Conservation (phyloP, 2,113 vertebrate genomes). For the Oreamnos americanus region DNA sequence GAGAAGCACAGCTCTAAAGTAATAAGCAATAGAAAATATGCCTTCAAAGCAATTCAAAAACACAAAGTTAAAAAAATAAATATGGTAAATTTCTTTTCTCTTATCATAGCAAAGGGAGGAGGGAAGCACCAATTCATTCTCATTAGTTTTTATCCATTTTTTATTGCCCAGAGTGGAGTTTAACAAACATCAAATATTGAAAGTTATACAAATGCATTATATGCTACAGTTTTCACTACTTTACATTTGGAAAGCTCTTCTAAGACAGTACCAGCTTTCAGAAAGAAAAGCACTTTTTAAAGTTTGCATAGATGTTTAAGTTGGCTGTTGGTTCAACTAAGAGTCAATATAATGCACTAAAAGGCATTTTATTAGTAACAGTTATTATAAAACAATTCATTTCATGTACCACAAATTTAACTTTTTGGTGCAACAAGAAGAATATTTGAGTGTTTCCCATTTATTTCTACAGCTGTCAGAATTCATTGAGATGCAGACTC, state of each 20-base stretch:
- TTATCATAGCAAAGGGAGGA: background rate
- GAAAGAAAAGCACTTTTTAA: conserved; percentile 54
- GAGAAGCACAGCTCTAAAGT: conserved; percentile 33
- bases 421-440: conserved; percentile 3
- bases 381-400: conserved; percentile 33
- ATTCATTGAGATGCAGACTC: conserved; percentile 19
- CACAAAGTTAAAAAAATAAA: background rate
- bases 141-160: conserved; percentile 38
- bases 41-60: conserved; percentile 32
- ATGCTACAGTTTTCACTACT: conserved; percentile 17
- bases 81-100: background rate
- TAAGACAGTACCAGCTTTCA: conserved; percentile 29
- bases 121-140: background rate
- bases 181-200: background rate
- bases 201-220: conserved; percentile 17
- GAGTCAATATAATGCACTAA: conserved; percentile 41
- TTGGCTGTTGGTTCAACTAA: conserved; percentile 74
- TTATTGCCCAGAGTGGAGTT: background rate
- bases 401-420: conserved; percentile 26
- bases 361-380: conserved; percentile 52
- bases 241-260: conserved; percentile 23
- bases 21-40: conserved; percentile 8
- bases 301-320: conserved; percentile 75
- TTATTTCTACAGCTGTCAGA: background rate
- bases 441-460: conserved; percentile 14